Evolutionary conservation across 2,797 vertebrate species (phyloP).

Genomic region (Natrix natrix): DNA sequence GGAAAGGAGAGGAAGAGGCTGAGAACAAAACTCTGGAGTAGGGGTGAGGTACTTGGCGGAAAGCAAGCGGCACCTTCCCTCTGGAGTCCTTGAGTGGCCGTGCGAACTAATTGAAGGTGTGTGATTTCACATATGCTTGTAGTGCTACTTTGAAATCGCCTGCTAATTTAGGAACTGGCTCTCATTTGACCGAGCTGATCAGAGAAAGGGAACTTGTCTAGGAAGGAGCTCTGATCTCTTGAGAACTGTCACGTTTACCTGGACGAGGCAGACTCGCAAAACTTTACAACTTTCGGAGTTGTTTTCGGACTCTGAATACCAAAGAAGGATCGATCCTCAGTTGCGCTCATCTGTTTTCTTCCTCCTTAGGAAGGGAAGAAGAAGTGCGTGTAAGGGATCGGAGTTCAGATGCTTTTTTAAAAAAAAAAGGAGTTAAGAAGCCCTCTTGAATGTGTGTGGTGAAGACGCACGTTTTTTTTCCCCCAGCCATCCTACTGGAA

Average conservation of each 20-base stretch:
- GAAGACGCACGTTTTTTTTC: neutral
- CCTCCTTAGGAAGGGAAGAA: neutral
- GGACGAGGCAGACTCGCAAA: conserved; percentile 23
- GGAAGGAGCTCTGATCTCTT: conserved; percentile 6
- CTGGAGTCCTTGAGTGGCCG: neutral
- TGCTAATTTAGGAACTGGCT: neutral
- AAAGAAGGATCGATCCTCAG: neutral
- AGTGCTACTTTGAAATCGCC: neutral
- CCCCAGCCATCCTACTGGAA: neutral
- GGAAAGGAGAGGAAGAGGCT: neutral
- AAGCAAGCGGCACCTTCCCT: neutral
- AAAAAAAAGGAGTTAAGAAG: too few species aligned
- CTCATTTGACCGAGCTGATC: neutral
- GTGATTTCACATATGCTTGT: neutral
- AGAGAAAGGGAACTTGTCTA: neutral
- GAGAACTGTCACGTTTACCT: neutral
- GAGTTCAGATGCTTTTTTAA: neutral
- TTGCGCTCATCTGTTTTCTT: too few species aligned
- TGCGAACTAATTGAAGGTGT: neutral
- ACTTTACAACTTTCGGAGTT: neutral
- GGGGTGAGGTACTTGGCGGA: neutral
- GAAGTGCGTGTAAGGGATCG: neutral
- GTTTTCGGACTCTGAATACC: too few species aligned
- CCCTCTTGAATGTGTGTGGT: too few species aligned
- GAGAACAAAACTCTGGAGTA: neutral